Conservation (phyloP, 2,888 invertebrate species). For the Yponomeuta sedellus region DNA sequence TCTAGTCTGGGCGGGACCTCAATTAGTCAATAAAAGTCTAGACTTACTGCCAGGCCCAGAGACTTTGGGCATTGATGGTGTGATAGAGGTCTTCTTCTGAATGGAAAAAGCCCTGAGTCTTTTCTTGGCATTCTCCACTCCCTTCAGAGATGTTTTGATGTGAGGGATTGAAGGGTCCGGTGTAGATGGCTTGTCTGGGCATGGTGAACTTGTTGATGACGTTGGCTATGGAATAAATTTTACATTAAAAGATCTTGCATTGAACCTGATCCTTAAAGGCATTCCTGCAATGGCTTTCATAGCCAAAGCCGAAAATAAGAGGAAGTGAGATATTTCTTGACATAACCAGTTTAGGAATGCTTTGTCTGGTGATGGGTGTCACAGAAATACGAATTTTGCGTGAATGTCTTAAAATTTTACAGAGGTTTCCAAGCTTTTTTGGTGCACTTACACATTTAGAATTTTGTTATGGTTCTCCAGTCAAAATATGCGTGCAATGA, state of each 20-base stretch:
- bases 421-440: no score
- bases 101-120: constrained; percentile 67
- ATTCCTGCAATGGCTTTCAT: not conserved
- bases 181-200: constrained; percentile 15
- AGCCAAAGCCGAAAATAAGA: no score
- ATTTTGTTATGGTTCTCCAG: no score
- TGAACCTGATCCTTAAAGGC: not conserved
- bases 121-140: constrained; percentile 65
- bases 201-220: not conserved
- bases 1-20: no score
- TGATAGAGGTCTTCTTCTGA: constrained; percentile 58
- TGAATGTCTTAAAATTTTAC: no score
- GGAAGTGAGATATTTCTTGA: not conserved
- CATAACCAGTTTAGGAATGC: no score
- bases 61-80: constrained; percentile 44
- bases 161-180: constrained; percentile 14
- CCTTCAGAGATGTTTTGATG: constrained; percentile 33
- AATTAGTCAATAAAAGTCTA: not conserved
- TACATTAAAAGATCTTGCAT: not conserved
- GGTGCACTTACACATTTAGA: no score
- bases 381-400: no score
- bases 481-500: no score
- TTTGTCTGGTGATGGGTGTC: no score
- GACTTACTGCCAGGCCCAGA: constrained; percentile 44
- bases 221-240: not conserved